A percentile compares a stretch with the other conserved stretches of the same genome.
Evolutionary conservation across 37 sponge, comb jelly and placozoan species (phyloP).

Genomic region (Tethya wilhelma): DNA sequence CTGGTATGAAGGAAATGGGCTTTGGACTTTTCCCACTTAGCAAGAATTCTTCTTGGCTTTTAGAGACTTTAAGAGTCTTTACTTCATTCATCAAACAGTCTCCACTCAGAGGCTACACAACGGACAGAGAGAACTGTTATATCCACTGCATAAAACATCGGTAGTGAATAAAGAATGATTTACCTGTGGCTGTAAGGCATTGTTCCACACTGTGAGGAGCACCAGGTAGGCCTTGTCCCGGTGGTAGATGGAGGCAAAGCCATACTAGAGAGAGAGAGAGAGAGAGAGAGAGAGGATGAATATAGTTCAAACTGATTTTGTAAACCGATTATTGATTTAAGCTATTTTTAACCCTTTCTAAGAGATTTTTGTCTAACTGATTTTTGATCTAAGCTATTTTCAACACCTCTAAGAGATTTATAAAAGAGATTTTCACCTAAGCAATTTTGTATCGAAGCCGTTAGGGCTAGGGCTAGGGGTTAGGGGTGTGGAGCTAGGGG

Average conservation of each 20-base stretch:
- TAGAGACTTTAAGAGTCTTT: neutral
- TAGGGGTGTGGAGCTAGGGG: too few relatives aligned
- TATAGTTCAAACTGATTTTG: too few relatives aligned
- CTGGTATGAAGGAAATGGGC: neutral
- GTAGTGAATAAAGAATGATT: neutral
- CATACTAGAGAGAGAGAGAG: slow-evolving; percentile 61
- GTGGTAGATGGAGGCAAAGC: slow-evolving; percentile 54
- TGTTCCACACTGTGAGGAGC: slow-evolving; percentile 50
- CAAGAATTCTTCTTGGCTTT: neutral
- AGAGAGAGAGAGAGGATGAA: neutral
- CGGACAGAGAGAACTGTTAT: too few relatives aligned
- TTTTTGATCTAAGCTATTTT: too few relatives aligned
- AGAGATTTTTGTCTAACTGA: too few relatives aligned
- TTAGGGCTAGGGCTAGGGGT: too few relatives aligned
- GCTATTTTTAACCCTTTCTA: too few relatives aligned
- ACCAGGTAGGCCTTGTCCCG: slow-evolving; percentile 42
- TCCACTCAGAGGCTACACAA: neutral
- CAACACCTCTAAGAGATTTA: too few relatives aligned
- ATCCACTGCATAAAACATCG: too few relatives aligned
- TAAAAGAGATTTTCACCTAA: too few relatives aligned
- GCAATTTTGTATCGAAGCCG: too few relatives aligned
- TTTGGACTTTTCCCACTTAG: neutral
- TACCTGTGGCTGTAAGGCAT: slow-evolving; percentile 33
- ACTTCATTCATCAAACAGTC: neutral
- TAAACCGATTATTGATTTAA: too few relatives aligned